Evolutionary conservation across 2,888 invertebrate species (phyloP).

Genomic region (Tiliacea citrago): DNA sequence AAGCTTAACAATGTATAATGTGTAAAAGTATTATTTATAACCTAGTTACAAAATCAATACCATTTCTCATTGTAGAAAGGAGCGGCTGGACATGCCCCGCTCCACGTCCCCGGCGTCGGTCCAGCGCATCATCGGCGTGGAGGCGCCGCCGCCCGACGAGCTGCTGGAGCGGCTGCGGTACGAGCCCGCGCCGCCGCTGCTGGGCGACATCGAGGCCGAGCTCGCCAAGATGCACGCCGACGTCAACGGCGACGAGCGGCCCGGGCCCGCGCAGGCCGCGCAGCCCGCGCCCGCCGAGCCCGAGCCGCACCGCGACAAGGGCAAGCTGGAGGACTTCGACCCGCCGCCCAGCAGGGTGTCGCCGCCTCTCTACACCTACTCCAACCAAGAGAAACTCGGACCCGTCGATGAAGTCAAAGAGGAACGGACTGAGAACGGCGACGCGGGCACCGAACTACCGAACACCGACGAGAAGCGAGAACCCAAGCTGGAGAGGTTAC

Average conservation of each 20-base stretch:
- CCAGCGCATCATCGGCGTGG: slow-evolving; percentile 87
- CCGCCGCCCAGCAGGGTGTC: slow-evolving; percentile 93
- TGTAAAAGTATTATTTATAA: background rate
- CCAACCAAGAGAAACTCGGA: slow-evolving; percentile 92
- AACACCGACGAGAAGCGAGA: slow-evolving; percentile 67
- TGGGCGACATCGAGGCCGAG: slow-evolving; percentile 93
- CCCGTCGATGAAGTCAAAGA: slow-evolving; percentile 70
- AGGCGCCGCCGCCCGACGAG: slow-evolving; percentile 80
- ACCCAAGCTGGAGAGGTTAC: slow-evolving; percentile 80
- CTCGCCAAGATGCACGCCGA: slow-evolving; percentile 70
- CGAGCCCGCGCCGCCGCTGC: slow-evolving; percentile 80
- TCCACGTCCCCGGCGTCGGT: slow-evolving; percentile 86
- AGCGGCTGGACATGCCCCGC: slow-evolving; percentile 85
- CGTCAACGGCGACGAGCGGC: slow-evolving; percentile 13
- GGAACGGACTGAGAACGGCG: slow-evolving; percentile 89
- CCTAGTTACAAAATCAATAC: background rate
- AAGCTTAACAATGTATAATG: no score
- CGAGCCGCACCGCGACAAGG: slow-evolving; percentile 65
- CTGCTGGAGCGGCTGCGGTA: slow-evolving; percentile 79
- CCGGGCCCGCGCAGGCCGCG: slow-evolving; percentile 18
- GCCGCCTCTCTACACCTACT: slow-evolving; percentile 94
- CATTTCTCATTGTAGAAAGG: slow-evolving; percentile 80
- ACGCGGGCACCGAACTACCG: slow-evolving; percentile 59
- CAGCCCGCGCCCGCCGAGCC: slow-evolving; percentile 14
- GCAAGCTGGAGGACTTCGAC: slow-evolving; percentile 87